These are phyloP conservation scores for Romanomermis culicivorax DNA, from an alignment of 2,888 invertebrate genomes.

Conservation along the genomic window DNA sequence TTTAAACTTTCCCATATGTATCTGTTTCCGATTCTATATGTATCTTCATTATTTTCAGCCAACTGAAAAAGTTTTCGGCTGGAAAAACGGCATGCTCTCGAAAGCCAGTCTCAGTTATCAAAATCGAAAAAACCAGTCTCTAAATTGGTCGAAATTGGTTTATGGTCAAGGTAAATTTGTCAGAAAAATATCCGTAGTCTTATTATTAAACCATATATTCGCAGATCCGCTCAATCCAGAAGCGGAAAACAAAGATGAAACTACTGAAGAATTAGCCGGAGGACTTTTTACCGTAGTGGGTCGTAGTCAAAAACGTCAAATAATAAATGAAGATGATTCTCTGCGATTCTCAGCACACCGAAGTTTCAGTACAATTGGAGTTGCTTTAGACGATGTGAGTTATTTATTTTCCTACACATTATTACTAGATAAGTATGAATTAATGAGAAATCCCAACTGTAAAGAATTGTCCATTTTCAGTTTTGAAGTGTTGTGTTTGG, in stretches of 20 bases:
- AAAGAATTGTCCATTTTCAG: too few relatives aligned
- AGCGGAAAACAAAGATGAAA: constrained; percentile 10
- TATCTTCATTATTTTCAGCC: not conserved
- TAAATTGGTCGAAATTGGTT: constrained; percentile 1
- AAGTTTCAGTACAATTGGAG: too few relatives aligned
- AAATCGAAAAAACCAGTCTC: not conserved
- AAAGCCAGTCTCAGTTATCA: not conserved
- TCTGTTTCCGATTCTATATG: not conserved
- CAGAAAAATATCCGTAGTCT: too few relatives aligned
- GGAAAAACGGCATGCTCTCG: not conserved
- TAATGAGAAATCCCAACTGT: too few relatives aligned
- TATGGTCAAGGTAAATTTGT: constrained; percentile 1
- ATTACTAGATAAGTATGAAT: too few relatives aligned
- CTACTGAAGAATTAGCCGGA: constrained; percentile 9
- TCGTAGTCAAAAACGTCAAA: not conserved
- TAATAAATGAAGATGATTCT: not conserved
- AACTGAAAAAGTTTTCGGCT: not conserved
- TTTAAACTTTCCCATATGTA: too few relatives aligned
- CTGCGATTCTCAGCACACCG: too few relatives aligned
- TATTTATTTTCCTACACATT: too few relatives aligned
- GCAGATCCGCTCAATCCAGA: too few relatives aligned
- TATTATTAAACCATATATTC: too few relatives aligned
- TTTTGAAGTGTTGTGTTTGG: not conserved
- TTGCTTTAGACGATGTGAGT: too few relatives aligned
- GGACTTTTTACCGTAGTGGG: not conserved